Conservation (phyloP, 2,888 invertebrate species). For the Listrodromus nycthemerus region DNA sequence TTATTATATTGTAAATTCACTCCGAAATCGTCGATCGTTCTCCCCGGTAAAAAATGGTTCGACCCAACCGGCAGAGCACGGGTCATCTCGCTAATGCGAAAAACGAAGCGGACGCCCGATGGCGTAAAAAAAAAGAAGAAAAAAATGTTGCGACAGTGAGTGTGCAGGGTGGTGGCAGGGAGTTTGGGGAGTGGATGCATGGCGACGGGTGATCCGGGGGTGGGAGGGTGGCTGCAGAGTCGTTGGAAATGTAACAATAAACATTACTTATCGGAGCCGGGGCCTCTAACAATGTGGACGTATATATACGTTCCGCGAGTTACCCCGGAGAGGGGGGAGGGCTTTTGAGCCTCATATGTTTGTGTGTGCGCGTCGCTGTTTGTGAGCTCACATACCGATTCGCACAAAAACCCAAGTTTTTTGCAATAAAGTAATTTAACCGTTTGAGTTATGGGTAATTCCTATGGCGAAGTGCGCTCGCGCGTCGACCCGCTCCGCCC, state of each 20-base stretch:
- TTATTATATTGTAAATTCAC: conserved; percentile 65
- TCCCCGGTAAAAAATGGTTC: conserved; percentile 65
- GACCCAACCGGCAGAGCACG: conserved; percentile 60
- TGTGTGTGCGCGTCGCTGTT: conserved; percentile 16
- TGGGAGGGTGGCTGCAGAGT: conserved; percentile 49
- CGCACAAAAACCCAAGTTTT: conserved; percentile 81
- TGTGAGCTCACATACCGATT: conserved; percentile 56
- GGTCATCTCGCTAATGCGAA: conserved; percentile 78
- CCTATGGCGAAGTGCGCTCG: conserved; percentile 74
- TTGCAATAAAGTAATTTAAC: conserved; percentile 84
- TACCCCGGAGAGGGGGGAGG: conserved; percentile 64
- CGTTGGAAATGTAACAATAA: conserved; percentile 83
- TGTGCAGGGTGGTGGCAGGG: conserved; percentile 25
- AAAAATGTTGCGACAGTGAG: conserved; percentile 60
- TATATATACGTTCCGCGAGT: conserved; percentile 48
- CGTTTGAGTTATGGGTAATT: conserved; percentile 84
- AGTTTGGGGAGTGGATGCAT: conserved; percentile 36
- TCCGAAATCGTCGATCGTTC: conserved; percentile 60
- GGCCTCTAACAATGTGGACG: conserved; percentile 81
- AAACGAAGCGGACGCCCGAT: conserved; percentile 78
- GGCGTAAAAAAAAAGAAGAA: conserved; percentile 76
- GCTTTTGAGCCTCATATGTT: conserved; percentile 45
- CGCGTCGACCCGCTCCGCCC: conserved; percentile 72
- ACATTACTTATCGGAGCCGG: conserved; percentile 83
- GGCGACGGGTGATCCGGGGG: conserved; percentile 18